A percentile compares a stretch with the other conserved stretches of the same genome.
These are phyloP conservation scores for Hydrochoerus hydrochaeris DNA, from an alignment of 2,113 vertebrate genomes.

Conservation along the genomic window DNA sequence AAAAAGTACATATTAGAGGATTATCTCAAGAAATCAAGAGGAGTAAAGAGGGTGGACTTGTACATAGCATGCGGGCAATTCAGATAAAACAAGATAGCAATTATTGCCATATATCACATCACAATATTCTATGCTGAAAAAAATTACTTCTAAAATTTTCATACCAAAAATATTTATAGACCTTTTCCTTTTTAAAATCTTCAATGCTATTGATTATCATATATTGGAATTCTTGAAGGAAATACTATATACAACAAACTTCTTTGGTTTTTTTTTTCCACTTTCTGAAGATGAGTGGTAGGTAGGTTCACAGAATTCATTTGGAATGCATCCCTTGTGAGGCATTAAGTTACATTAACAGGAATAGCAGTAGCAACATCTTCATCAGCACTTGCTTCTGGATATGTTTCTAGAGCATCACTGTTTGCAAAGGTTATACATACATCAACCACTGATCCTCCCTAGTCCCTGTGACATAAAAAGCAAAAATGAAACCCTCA, in stretches of 20 bases:
- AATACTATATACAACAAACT: background rate
- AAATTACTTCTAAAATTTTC: conserved; percentile 7
- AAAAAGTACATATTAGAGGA: background rate
- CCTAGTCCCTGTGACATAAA: background rate
- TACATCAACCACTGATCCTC: background rate
- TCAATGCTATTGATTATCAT: background rate
- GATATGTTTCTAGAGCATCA: conserved; percentile 3
- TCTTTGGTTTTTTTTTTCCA: background rate
- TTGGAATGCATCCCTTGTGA: background rate
- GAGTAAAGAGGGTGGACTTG: background rate
- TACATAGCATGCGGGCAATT: background rate
- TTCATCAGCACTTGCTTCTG: background rate
- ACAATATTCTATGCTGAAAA: background rate
- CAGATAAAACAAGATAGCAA: background rate
- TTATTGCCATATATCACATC: background rate
- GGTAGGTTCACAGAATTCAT: background rate
- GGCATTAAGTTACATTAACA: background rate
- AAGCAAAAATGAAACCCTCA: conserved; percentile 1
- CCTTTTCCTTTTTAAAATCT: background rate
- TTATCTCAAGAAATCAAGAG: background rate
- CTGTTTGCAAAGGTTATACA: background rate
- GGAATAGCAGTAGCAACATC: background rate
- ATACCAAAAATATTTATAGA: background rate
- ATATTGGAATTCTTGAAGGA: conserved; percentile 18
- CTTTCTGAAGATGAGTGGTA: background rate